Evolutionary conservation across 1,140 invertebrate species (phyloP), one percentile per base, ranked within the genome.

Genomic region (Coenobita brevimanus): DNA sequence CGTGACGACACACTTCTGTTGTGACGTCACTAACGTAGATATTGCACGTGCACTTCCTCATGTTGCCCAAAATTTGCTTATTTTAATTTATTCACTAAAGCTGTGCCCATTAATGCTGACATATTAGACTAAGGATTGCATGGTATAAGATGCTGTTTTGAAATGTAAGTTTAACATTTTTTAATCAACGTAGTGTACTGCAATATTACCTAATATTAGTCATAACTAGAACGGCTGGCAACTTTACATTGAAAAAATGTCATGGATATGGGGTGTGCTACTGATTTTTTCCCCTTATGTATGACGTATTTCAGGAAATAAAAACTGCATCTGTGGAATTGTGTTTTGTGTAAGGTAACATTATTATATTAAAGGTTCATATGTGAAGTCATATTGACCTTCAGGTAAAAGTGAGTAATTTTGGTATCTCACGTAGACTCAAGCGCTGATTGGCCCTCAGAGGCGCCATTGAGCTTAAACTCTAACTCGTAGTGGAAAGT

Each of bases 351-450:
- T 13, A 50, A 24, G 17, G 13, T 24, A n/a, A 3, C 10, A 0
- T 10, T 8, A 50, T 10, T 13, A 36, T 57, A 27, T 43, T n/a
- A 41, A 50, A 4, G 10, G 17, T 1, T 4, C 17, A 71, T 10
- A 46, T 36, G 27, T 24, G 71, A 41, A 60, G 60, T 79, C 75
- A 79, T 87, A 81, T 87, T 87, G 76, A 87, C 84, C 84, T 87
- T 87, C 84, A 87, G 84, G 76, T 87, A 87, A 87, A 87, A 87
- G 76, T 87, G 64, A 71, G 76, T 54, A 80, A 71, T 87, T 87
- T 60, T 87, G 64, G 84, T 64, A 54, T 83, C 64, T 83, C 81
- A 83, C 81, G 81, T 73, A 73, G 69, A 57, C 46, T 57, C 67
- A 6, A 24, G 38, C 33, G 27, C 67, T 83, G 60, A 83, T 83